Conservation (phyloP, 2,888 invertebrate genomes). For the Harpagoxenus sublaevis region DNA sequence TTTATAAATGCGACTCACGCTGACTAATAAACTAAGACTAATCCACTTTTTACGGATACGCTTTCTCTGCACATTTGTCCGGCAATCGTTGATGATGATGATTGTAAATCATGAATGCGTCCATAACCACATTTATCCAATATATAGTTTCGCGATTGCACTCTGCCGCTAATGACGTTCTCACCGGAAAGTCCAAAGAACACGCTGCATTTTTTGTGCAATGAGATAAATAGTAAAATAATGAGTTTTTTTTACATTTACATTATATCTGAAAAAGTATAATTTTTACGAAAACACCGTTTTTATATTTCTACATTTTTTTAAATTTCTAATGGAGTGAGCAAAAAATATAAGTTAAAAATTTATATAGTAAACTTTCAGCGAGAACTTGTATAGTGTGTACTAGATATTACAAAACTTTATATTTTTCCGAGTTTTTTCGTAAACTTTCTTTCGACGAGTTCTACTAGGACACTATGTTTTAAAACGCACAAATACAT, state of each 20-base stretch:
- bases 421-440: background rate
- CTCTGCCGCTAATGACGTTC: slow-evolving; percentile 12
- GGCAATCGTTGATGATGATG: slow-evolving; percentile 19
- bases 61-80: slow-evolving; percentile 41
- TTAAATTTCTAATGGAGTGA: background rate
- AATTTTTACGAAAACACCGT: background rate
- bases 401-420: background rate
- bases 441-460: background rate
- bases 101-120: slow-evolving; percentile 19
- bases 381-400: too few relatives aligned
- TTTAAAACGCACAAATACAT: background rate
- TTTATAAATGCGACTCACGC: slow-evolving; percentile 48
- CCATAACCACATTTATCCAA: slow-evolving; percentile 28
- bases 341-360: background rate
- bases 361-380: background rate
- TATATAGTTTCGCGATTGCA: slow-evolving; percentile 37
- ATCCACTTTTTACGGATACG: slow-evolving; percentile 44
- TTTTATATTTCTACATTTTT: slow-evolving; percentile 5
- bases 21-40: slow-evolving; percentile 47
- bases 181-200: slow-evolving; percentile 15
- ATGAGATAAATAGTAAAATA: background rate
- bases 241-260: background rate
- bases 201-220: background rate
- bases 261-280: background rate
- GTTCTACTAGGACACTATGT: background rate